These are phyloP conservation scores for Pyrochroa serraticornis DNA, from an alignment of 2,888 invertebrate species.

Conservation along the genomic window DNA sequence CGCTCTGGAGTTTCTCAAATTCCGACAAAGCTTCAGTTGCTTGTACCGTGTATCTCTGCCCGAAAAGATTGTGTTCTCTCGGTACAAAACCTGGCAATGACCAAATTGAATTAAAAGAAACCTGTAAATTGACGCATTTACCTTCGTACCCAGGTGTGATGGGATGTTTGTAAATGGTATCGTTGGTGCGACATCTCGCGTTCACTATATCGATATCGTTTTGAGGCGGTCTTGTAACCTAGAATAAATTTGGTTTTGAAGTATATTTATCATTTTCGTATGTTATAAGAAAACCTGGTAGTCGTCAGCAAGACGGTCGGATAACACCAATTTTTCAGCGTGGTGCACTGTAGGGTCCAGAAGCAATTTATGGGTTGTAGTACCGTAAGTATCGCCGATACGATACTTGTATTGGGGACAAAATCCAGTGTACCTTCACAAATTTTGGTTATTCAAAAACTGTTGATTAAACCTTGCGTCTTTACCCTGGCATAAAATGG, in stretches of 20 bases:
- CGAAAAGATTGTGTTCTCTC: conserved; percentile 68
- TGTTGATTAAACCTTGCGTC: conserved; percentile 32
- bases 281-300: conserved; percentile 59
- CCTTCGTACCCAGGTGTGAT: conserved; percentile 79
- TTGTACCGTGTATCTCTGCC: conserved; percentile 73
- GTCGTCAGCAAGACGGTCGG: conserved; percentile 68
- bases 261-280: neutral
- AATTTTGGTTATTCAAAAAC: conserved; percentile 1
- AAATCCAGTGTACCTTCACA: conserved; percentile 74
- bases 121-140: conserved; percentile 48
- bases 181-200: conserved; percentile 68
- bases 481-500: conserved; percentile 75
- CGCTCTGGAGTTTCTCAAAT: conserved; percentile 69
- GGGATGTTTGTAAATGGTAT: conserved; percentile 74
- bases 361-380: conserved; percentile 74
- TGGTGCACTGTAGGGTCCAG: conserved; percentile 76
- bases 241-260: neutral
- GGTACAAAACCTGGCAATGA: conserved; percentile 68
- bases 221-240: conserved; percentile 68
- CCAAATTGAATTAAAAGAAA: too few species aligned
- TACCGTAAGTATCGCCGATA: conserved; percentile 77
- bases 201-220: conserved; percentile 71
- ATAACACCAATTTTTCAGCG: conserved; percentile 72
- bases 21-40: conserved; percentile 76
- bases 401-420: conserved; percentile 77